Conservation (phyloP, 64 coral and sea anemone species). For the Actinia equina region DNA sequence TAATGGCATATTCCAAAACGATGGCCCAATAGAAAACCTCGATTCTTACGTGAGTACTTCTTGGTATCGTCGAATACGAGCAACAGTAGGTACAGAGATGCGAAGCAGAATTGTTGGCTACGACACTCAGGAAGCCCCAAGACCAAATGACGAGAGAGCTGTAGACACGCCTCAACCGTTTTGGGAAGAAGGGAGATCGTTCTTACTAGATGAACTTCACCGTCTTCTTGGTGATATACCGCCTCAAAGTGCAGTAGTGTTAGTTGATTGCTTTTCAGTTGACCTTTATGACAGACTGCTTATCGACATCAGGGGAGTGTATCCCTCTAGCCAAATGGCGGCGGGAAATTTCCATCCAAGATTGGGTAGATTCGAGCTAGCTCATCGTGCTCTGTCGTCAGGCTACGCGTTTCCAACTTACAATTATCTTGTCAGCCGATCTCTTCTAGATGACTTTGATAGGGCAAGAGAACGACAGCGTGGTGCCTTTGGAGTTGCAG, state of each 20-base stretch:
- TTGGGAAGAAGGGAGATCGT: constrained; percentile 11
- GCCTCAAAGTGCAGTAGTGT: background rate
- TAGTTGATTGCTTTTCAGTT: no score
- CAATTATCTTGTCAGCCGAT: constrained; percentile 4
- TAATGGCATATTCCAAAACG: background rate
- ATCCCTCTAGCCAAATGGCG: background rate
- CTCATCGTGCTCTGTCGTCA: background rate
- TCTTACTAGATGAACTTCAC: background rate
- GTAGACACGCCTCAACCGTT: constrained; percentile 4
- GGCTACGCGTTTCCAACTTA: constrained; percentile 23
- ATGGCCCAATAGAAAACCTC: background rate
- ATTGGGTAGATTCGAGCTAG: background rate
- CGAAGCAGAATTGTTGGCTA: constrained; percentile 24
- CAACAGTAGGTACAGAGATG: background rate
- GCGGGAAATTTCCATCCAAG: background rate
- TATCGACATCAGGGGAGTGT: constrained; percentile 9
- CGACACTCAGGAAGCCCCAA: constrained; percentile 38
- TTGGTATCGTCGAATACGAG: background rate
- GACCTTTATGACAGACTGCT: background rate
- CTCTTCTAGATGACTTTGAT: background rate
- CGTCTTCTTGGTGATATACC: background rate
- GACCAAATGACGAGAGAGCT: background rate
- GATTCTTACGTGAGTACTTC: background rate
- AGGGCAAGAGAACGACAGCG: background rate
- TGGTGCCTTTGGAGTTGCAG: background rate